These are phyloP conservation scores for Drosophila santomea DNA, from an alignment of 1,140 invertebrate species.

Conservation along the genomic window DNA sequence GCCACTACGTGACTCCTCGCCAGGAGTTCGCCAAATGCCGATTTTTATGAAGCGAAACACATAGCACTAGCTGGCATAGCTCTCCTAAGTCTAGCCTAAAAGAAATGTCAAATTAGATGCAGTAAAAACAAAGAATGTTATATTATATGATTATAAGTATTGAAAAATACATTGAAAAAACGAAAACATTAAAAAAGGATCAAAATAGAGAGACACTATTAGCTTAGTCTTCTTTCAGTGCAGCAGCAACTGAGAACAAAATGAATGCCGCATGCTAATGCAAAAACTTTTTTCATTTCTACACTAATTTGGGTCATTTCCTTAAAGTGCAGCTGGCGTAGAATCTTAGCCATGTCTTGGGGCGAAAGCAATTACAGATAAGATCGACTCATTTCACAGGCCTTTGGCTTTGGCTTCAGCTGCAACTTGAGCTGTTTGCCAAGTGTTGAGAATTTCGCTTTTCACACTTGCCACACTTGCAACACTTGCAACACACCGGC, in stretches of 20 bases:
- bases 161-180: too few species aligned
- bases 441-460: constrained; percentile 74
- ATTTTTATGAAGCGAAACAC: constrained; percentile 58
- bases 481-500: not conserved
- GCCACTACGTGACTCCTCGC: constrained; percentile 63
- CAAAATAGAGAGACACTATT: too few species aligned
- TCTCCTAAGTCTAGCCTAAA: too few species aligned
- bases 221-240: not conserved
- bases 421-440: constrained; percentile 50
- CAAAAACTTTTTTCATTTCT: constrained; percentile 64
- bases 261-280: constrained; percentile 65
- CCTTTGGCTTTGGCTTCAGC: constrained; percentile 1
- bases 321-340: constrained; percentile 66
- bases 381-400: constrained; percentile 70
- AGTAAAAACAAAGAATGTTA: too few species aligned
- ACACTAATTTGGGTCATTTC: constrained; percentile 78
- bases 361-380: constrained; percentile 80
- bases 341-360: constrained; percentile 38
- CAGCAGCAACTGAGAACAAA: constrained; percentile 58
- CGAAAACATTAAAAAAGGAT: too few species aligned
- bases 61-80: not conserved
- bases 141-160: too few species aligned
- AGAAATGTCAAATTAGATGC: too few species aligned
- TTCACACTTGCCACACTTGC: constrained; percentile 62
- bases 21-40: constrained; percentile 47